Evolutionary conservation across 2,888 invertebrate genomes (phyloP).

Genomic region (Rhabditophanes sp.): DNA sequence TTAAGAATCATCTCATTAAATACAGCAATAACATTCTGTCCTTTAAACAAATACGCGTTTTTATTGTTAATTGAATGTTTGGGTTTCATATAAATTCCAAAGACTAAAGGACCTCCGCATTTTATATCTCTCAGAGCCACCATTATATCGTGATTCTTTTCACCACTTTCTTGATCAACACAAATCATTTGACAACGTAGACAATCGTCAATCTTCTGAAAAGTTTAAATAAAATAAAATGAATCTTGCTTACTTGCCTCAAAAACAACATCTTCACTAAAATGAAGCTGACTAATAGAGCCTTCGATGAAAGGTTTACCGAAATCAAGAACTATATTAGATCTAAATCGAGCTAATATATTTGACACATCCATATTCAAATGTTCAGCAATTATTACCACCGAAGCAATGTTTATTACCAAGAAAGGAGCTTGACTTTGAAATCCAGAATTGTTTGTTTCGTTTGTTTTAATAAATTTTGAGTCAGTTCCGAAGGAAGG

Average conservation of each 20-base stretch:
- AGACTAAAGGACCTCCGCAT: too few species aligned
- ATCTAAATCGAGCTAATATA: slow-evolving; percentile 59
- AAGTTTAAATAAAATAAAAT: slow-evolving; percentile 2
- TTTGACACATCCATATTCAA: slow-evolving; percentile 48
- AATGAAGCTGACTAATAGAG: slow-evolving; percentile 61
- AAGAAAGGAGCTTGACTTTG: slow-evolving; percentile 73
- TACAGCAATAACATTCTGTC: too few species aligned
- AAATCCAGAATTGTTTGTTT: slow-evolving; percentile 44
- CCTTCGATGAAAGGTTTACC: neutral
- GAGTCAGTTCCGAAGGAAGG: too few species aligned
- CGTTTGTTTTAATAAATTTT: slow-evolving; percentile 4
- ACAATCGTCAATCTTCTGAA: slow-evolving; percentile 55
- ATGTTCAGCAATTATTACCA: slow-evolving; percentile 51
- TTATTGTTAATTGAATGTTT: too few species aligned
- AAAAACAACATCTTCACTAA: slow-evolving; percentile 50
- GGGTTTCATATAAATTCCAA: too few species aligned
- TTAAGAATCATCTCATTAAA: too few species aligned
- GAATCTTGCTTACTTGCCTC: slow-evolving; percentile 14
- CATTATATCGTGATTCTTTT: slow-evolving; percentile 47
- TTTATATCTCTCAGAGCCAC: slow-evolving; percentile 41
- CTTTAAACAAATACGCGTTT: too few species aligned
- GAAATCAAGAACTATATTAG: slow-evolving; percentile 64
- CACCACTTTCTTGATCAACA: slow-evolving; percentile 68
- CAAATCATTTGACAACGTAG: slow-evolving; percentile 88
- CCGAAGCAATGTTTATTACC: slow-evolving; percentile 62